phyloP scores from a whole-genome alignment of 2,797 vertebrate species.

The Meriones psammophilus region DNA sequence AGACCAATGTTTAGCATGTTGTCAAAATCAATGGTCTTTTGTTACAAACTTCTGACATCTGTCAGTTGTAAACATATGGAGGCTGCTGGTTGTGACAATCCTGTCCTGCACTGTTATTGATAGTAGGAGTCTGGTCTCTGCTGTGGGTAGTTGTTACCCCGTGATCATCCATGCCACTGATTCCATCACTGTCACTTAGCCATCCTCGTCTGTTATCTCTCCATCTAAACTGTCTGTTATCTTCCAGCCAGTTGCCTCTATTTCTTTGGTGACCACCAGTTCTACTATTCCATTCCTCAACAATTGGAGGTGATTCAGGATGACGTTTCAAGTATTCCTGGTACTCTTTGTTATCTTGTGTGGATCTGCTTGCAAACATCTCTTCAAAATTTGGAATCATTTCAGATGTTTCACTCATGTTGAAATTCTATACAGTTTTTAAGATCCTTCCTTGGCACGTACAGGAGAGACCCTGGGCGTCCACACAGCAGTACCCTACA shows the following conservation, averaged over 20 bases:
- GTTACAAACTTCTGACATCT: too few species aligned
- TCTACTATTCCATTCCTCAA: slow-evolving; percentile 94
- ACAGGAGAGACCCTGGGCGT: too few species aligned
- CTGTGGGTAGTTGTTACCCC: too few species aligned
- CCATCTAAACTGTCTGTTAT: slow-evolving; percentile 90
- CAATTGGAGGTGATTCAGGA: slow-evolving; percentile 91
- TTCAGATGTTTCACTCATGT: slow-evolving; percentile 90
- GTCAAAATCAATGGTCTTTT: too few species aligned
- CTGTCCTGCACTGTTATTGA: too few species aligned
- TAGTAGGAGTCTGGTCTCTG: too few species aligned
- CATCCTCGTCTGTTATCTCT: slow-evolving; percentile 90
- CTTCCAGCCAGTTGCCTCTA: slow-evolving; percentile 92
- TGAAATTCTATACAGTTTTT: slow-evolving; percentile 81
- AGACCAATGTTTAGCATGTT: too few species aligned
- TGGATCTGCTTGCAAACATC: slow-evolving; percentile 93
- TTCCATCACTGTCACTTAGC: slow-evolving; percentile 89
- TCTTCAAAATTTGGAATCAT: slow-evolving; percentile 89
- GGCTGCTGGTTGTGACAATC: too few species aligned
- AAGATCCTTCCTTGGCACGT: neutral
- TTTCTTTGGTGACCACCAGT: slow-evolving; percentile 91
- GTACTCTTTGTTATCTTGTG: slow-evolving; percentile 92
- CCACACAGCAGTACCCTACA: too few species aligned
- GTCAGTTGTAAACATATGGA: too few species aligned
- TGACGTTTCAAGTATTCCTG: slow-evolving; percentile 92
- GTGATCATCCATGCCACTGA: slow-evolving; percentile 81